Evolutionary conservation across 2,113 vertebrate species (phyloP), one percentile per base, ranked within the genome.

Genomic region (Apteryx owenii): DNA sequence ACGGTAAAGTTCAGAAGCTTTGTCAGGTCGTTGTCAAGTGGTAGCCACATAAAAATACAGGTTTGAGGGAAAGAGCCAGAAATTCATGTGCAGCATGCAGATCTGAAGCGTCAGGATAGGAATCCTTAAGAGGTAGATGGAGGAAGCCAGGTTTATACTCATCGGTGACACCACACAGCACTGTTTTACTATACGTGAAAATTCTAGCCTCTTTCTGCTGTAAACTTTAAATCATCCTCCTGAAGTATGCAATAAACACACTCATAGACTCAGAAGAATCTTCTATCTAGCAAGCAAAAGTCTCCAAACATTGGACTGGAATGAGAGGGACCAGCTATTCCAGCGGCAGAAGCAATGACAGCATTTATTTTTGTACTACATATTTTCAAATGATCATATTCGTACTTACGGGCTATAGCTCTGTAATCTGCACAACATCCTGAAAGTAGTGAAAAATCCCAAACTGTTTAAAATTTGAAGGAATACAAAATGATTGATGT

Each of bases 401-500:
- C 25, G 25, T 29, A 72, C 48, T 40, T 33, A 69, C 0, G 5
- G 26, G 28, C 28, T 40, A 68, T 10, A 58, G 40, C 15, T 77
- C 68, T 58, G 10, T 50, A 81, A 83, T 71, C 78, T 38, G 13
- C 68, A 89, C 42, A 70, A 76, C 40, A 80, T 36, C 42, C 61
- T 65, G 11, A 25, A 80, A 77, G 26, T 2, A 78, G 7, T 36
- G 60, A 60, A 87, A 93, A 88, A 77, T 61, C 54, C 65, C 53
- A 70, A 82, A 66, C 16, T 33, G 62, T 72, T 96, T 68, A 60
- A 81, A 89, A 60, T 62, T 48, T 76, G 48, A 28, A 93, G 62
- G 71, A 85, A 88, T 5, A 68, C n/a, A 62, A 88, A 95, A 84
- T 84, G 36, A 90, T 12, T 50, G 73, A 85, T n/a, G 16, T 36